These are phyloP conservation scores for Falco cherrug DNA, from an alignment of 2,797 vertebrate genomes.

Conservation along the genomic window DNA sequence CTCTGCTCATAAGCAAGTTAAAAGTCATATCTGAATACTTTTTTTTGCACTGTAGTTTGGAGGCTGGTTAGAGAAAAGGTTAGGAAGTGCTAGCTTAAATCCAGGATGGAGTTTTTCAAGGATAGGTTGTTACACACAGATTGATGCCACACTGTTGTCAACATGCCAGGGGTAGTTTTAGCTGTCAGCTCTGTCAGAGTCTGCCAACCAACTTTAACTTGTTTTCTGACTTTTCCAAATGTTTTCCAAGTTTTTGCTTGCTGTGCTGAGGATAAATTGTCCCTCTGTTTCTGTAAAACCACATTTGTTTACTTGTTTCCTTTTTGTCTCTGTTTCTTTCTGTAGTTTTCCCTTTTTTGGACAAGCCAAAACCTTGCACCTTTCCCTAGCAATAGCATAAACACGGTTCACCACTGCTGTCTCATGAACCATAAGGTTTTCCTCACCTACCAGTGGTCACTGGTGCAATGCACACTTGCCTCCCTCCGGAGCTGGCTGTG, in stretches of 20 bases:
- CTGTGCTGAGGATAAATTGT: conserved; percentile 49
- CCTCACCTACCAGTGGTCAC: not conserved
- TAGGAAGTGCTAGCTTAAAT: conserved; percentile 63
- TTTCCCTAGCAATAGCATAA: not conserved
- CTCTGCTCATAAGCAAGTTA: fast-evolving
- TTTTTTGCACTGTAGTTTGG: not conserved
- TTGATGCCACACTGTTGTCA: conserved; percentile 64
- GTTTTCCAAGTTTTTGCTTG: conserved; percentile 57
- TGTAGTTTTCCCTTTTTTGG: not conserved
- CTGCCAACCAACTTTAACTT: conserved; percentile 66
- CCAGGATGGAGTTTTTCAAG: conserved; percentile 50
- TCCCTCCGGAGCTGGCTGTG: not conserved
- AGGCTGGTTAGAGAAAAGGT: conserved; percentile 49
- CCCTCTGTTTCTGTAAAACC: conserved; percentile 56
- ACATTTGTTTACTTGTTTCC: conserved; percentile 63
- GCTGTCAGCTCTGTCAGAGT: conserved; percentile 60
- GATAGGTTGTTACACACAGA: conserved; percentile 66
- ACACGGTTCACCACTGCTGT: not conserved
- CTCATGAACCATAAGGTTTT: not conserved
- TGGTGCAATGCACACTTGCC: not conserved
- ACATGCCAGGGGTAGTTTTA: conserved; percentile 60
- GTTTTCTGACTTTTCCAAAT: conserved; percentile 69
- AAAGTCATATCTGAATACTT: not conserved
- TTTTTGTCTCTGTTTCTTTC: conserved; percentile 19
- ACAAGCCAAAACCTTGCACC: not conserved